phyloP scores from a whole-genome alignment of 2,797 vertebrate species.

The Naso thynnoides region DNA sequence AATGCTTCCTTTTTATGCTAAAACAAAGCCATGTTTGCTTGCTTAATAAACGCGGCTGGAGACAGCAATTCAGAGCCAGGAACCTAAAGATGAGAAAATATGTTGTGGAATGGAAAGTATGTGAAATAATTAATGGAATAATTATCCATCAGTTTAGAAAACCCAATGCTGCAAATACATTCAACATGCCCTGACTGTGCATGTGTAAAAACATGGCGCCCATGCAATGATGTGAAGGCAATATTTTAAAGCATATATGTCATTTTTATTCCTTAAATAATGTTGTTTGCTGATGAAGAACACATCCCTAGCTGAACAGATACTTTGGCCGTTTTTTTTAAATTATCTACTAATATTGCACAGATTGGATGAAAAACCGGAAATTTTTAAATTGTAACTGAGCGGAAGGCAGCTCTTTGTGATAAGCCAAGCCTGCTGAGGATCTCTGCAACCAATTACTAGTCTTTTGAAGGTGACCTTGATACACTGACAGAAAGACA shows the following conservation, averaged over 20 bases:
- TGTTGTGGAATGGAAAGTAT: neutral
- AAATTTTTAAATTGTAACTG: neutral
- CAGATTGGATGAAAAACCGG: conserved; percentile 3
- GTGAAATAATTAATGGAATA: neutral
- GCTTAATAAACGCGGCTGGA: neutral
- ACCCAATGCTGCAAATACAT: neutral
- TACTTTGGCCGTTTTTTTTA: neutral
- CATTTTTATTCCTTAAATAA: neutral
- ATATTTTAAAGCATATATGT: neutral
- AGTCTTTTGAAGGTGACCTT: conserved; percentile 42
- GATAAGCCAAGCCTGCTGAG: neutral
- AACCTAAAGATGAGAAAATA: neutral
- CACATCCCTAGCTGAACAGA: neutral
- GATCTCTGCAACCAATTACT: conserved; percentile 28
- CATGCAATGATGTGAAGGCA: neutral
- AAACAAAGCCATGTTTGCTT: neutral
- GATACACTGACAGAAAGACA: conserved; percentile 25
- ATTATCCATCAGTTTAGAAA: neutral
- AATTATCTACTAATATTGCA: neutral
- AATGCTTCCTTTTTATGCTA: neutral
- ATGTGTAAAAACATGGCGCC: neutral
- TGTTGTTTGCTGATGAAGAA: neutral
- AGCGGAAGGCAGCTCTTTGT: conserved; percentile 6
- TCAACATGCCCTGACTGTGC: neutral
- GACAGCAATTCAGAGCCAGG: neutral